phyloP scores from a whole-genome alignment of 2,797 vertebrate species.

The Epinephelus awoara region DNA sequence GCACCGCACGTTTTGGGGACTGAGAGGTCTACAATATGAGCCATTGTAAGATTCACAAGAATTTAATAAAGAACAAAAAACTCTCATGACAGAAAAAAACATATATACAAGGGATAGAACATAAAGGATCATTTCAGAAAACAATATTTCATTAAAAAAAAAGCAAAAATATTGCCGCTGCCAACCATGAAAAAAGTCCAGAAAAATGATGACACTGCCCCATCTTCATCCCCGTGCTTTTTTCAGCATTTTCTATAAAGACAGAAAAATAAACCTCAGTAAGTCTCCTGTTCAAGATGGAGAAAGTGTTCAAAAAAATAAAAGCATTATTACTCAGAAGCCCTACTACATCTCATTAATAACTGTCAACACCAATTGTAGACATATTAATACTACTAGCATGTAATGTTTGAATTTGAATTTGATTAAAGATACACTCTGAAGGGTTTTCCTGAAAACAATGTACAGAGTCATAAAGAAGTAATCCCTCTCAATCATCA shows the following conservation, averaged over 20 bases:
- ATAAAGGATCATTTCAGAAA: neutral
- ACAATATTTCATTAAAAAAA: neutral
- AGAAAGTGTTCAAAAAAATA: neutral
- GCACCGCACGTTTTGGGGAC: neutral
- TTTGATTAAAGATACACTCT: neutral
- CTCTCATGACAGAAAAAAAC: neutral
- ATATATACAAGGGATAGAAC: neutral
- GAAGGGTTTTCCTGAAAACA: no score
- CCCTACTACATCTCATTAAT: neutral
- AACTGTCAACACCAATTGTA: neutral
- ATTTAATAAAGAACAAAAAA: conserved; percentile 30
- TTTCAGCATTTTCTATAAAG: conserved; percentile 78
- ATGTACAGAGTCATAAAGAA: no score
- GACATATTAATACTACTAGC: neutral
- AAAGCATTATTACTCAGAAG: neutral
- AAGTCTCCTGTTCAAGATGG: neutral
- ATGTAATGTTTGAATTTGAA: neutral
- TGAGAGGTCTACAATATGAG: neutral
- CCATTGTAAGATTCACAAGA: neutral
- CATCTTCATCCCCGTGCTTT: conserved; percentile 78
- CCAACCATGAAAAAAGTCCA: neutral
- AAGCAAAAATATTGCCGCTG: neutral
- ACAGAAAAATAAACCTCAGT: neutral
- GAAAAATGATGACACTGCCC: neutral
- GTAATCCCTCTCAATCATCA: no score